Conservation (phyloP, 1,140 invertebrate species). For the Trachymyrmex septentrionalis region DNA sequence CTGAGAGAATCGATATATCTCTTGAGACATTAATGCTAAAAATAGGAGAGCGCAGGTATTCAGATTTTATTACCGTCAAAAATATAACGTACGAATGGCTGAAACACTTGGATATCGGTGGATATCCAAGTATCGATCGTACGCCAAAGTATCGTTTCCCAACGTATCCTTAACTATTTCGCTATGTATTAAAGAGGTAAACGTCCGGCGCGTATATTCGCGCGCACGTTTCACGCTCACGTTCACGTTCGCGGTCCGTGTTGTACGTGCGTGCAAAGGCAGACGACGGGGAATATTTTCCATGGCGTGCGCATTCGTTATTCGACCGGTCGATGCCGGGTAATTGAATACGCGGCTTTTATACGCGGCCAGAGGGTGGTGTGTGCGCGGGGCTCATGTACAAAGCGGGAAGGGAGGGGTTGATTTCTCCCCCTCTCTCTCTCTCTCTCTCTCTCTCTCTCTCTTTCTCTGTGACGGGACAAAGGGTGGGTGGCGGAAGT, state of each 20-base stretch:
- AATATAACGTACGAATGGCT: not conserved
- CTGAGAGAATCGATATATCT: not conserved
- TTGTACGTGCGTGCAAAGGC: conserved; percentile 48
- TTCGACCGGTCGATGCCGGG: conserved; percentile 78
- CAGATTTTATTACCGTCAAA: not conserved
- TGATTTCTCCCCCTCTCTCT: conserved; percentile 23
- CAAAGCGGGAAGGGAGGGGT: not conserved
- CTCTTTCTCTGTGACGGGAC: conserved; percentile 26
- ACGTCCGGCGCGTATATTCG: conserved; percentile 11
- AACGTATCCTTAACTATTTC: not conserved
- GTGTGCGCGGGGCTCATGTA: conserved; percentile 54
- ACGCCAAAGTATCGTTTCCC: not conserved
- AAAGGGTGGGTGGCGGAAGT: conserved; percentile 28
- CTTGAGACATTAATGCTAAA: not conserved
- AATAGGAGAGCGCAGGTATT: not conserved
- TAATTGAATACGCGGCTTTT: conserved; percentile 82
- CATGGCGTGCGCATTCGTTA: conserved; percentile 79
- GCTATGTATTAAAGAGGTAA: conserved; percentile 31
- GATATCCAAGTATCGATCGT: conserved; percentile 11
- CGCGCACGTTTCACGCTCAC: conserved; percentile 20
- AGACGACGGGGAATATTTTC: conserved; percentile 76
- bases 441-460: conserved; percentile 29
- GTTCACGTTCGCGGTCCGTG: not conserved
- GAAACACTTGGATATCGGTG: not conserved
- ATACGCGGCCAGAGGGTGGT: conserved; percentile 72